These are phyloP conservation scores for Aphelenchoides bicaudatus DNA, from an alignment of 2,888 invertebrate genomes.

Conservation along the genomic window DNA sequence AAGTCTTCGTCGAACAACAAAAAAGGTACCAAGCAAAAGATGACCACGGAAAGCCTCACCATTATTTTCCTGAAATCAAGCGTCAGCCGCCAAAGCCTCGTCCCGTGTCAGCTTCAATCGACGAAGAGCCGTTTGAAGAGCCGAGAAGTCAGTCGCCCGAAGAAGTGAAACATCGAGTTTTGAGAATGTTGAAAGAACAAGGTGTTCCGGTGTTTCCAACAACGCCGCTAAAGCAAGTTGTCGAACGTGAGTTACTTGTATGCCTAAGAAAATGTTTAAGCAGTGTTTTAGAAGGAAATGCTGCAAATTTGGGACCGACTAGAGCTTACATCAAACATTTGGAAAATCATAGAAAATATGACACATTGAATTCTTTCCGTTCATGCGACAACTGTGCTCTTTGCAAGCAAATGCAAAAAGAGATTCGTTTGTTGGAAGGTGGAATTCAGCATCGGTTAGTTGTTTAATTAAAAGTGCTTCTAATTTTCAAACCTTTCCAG, in stretches of 20 bases:
- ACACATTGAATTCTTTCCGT: slow-evolving; percentile 25
- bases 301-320: slow-evolving; percentile 24
- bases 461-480: too few species aligned
- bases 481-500: too few species aligned
- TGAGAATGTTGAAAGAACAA: slow-evolving; percentile 27
- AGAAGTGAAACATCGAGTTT: slow-evolving; percentile 22
- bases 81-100: not conserved
- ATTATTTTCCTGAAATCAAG: slow-evolving; percentile 12
- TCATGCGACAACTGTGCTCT: slow-evolving; percentile 26
- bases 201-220: slow-evolving; percentile 29
- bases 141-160: slow-evolving; percentile 13
- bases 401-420: slow-evolving; percentile 30
- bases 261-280: slow-evolving; percentile 17
- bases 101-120: not conserved
- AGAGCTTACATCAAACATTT: slow-evolving; percentile 26
- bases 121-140: slow-evolving; percentile 7
- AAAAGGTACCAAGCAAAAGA: slow-evolving; percentile 14
- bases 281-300: not conserved
- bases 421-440: slow-evolving; percentile 22
- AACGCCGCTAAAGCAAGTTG: not conserved
- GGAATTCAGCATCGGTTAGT: slow-evolving; percentile 7
- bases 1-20: slow-evolving; percentile 1
- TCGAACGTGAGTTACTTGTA: not conserved
- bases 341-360: slow-evolving; percentile 32
- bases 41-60: slow-evolving; percentile 18